phyloP scores from a whole-genome alignment of 2,888 invertebrate genomes.

The Habroteleia sp. region DNA sequence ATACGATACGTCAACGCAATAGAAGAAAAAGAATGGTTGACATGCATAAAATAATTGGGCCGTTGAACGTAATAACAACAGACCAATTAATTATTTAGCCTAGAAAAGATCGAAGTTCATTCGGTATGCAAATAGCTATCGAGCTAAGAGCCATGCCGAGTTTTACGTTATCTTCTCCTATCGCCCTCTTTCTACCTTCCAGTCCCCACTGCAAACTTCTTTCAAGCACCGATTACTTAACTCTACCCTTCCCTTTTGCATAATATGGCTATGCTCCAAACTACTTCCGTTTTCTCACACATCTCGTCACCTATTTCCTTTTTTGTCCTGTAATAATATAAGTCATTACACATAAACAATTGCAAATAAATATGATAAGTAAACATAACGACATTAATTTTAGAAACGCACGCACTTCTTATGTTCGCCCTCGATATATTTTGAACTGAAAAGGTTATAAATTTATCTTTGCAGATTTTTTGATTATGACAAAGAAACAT shows the following conservation, averaged over 20 bases:
- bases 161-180: conserved; percentile 66
- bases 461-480: too few relatives aligned
- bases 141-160: conserved; percentile 65
- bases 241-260: conserved; percentile 34
- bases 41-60: conserved; percentile 61
- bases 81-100: conserved; percentile 69
- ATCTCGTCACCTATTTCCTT: conserved; percentile 49
- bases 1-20: conserved; percentile 16
- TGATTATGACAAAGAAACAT: too few relatives aligned
- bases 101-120: conserved; percentile 70
- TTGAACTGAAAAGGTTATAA: too few relatives aligned
- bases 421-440: too few relatives aligned
- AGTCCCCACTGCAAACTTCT: conserved; percentile 44
- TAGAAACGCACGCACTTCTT: too few relatives aligned
- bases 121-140: conserved; percentile 72
- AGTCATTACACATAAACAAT: too few relatives aligned
- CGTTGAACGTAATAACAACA: conserved; percentile 64
- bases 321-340: conserved; percentile 3
- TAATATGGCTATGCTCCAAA: conserved; percentile 51
- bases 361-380: too few relatives aligned
- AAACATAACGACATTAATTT: too few relatives aligned
- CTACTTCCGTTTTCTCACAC: conserved; percentile 13
- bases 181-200: conserved; percentile 58
- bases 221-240: conserved; percentile 52
- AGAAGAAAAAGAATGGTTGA: conserved; percentile 33